Evolutionary conservation across 2,113 vertebrate genomes (phyloP), one percentile per base, ranked within the genome.

Genomic region (Peromyscus leucopus): DNA sequence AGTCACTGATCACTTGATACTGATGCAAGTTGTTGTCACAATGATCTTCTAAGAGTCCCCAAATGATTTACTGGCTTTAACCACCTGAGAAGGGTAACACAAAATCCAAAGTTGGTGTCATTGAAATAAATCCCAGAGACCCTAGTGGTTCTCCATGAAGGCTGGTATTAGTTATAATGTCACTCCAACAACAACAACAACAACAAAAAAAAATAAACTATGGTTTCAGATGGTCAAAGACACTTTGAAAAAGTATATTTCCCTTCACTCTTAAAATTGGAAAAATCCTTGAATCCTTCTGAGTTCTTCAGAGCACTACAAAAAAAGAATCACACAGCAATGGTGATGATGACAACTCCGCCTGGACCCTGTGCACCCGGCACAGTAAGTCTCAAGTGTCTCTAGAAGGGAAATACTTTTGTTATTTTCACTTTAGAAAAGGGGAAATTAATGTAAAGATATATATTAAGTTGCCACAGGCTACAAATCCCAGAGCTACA

Each of bases 21-120:
- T 96, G 86, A 97, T 79, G 57, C 71, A 95, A 95, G 83, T 93
- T 93, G 96, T 90, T 97, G 93, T 92, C 86, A 91, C 57, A 96
- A 51, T 72, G 79, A 83, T 90, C 67, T 79, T 89, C 87, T 67
- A 65, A 46, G 76, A 94, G 42, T 89, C 63, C 72, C 69, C 83
- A 90, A 80, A 94, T 96, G 78, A 94, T 86, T 97, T 88, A 94
- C 10, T 94, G 72, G 55, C 48, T 93, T 69, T 94, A 94, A 95
- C 72, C 21, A 96, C 55, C 83, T 95, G 95, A 91, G 71, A 96
- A 96, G 57, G 67, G 78, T 82, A 95, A 93, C n/a, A 96, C 61
- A 97, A 97, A 97, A 89, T 36, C 48, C 69, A 89, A 97, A 86
- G 79, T 78, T 69, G 86, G n/a, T 87, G 91, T 71, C 78, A 95